These are phyloP conservation scores for Hafferia zeledoni DNA, from an alignment of 2,797 vertebrate genomes.

Conservation along the genomic window DNA sequence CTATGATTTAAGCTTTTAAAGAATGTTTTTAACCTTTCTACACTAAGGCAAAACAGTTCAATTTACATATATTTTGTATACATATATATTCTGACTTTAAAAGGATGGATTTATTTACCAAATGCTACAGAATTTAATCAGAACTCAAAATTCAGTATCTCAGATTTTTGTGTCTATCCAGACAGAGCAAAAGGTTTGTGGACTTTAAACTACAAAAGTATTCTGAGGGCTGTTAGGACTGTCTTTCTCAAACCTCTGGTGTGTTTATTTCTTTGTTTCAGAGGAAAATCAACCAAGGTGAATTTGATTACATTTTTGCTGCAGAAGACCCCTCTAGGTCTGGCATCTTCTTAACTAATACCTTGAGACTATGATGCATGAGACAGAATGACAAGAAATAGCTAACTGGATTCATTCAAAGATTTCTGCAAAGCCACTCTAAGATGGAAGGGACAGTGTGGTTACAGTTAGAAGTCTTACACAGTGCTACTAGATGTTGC, in stretches of 20 bases:
- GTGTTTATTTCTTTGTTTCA: not conserved
- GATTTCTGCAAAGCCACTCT: not conserved
- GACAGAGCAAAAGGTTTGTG: not conserved
- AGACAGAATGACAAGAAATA: not conserved
- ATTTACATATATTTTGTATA: constrained; percentile 10
- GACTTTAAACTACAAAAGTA: not conserved
- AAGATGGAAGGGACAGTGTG: not conserved
- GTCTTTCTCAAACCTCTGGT: not conserved
- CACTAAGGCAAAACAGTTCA: not conserved
- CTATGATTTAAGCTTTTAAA: not conserved
- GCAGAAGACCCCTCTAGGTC: not conserved
- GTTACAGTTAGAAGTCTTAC: not conserved
- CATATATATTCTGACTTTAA: not conserved
- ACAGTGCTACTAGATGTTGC: not conserved
- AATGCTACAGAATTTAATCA: not conserved
- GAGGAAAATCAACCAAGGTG: not conserved
- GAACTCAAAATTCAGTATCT: not conserved
- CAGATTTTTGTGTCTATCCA: not conserved
- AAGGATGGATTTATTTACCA: not conserved
- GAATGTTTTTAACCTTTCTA: not conserved
- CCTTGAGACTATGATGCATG: not conserved
- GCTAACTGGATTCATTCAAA: not conserved
- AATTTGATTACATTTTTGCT: not conserved
- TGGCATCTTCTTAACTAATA: not conserved
- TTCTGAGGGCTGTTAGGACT: not conserved